Conservation (phyloP, 2,888 invertebrate species). For the Melinopterus prodromus region DNA sequence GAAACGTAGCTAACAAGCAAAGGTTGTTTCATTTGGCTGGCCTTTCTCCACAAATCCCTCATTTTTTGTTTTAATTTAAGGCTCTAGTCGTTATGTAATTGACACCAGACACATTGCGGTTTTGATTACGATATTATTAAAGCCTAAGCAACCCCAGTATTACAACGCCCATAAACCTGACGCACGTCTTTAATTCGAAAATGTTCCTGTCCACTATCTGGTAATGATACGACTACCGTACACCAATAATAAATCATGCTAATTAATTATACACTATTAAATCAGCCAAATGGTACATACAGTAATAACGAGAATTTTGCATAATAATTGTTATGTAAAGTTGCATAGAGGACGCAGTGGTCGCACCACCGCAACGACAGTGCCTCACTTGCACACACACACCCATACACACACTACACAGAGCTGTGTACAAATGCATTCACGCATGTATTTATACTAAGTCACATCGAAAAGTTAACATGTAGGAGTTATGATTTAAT, state of each 20-base stretch:
- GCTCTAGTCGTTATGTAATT: too few relatives aligned
- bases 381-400: neutral
- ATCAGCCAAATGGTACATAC: neutral
- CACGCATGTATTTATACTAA: neutral
- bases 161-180: too few relatives aligned
- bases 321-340: neutral
- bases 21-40: too few relatives aligned
- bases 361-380: neutral
- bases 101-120: too few relatives aligned
- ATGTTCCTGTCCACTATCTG: neutral
- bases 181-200: neutral
- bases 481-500: too few relatives aligned
- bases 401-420: neutral
- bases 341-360: neutral
- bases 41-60: too few relatives aligned
- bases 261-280: neutral
- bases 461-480: too few relatives aligned
- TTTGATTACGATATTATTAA: too few relatives aligned
- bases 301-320: neutral
- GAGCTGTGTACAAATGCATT: neutral
- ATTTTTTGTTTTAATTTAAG: too few relatives aligned
- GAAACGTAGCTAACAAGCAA: too few relatives aligned
- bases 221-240: neutral
- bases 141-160: too few relatives aligned
- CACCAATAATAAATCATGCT: neutral